Base-by-base conservation (phyloP, 2,113 vertebrate species). In the Mormoops blainvillei region DNA sequence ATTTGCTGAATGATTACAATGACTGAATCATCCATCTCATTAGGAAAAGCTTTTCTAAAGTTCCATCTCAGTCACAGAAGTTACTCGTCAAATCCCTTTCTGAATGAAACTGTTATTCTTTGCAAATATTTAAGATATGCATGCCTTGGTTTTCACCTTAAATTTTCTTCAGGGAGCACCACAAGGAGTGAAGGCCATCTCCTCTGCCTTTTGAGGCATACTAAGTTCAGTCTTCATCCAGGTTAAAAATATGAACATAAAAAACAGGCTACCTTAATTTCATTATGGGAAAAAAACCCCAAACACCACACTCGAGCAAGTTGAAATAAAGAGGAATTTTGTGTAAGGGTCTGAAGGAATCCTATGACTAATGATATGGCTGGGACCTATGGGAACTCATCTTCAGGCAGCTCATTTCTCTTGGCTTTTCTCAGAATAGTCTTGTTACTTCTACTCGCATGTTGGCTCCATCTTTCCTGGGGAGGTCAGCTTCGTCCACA, bases 31-130 rank as follows among this genome's bases (percentile, higher is more conserved):
- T 74, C 61, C 38, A 31, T 73, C 63, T 93, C 77, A 71, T 63
- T 68, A 83, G 45, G 82, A 93, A 89, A 94, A 94, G 33, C 36
- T 61, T 96, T 94, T 73, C 71, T 93, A 22, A 73, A 89, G 67
- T 88, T 76, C 41, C 36, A 68, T 85, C 48, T 76, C 0, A 1
- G 71, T 94, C 61, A 89, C 28, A 91, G 77, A 73, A 91, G 86
- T 88, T 83, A 86, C 67, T 97, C 65, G 73, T 73, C 63, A 81
- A 92, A 83, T 94, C 73, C 71, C 67, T 67, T 63, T 82, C 68
- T 74, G 63, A 48, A 89, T 65, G 43, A 94, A 95, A 93, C 36
- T 54, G 61, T 61, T 88, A 54, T 81, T 89, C 77, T 92, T 54
- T 93, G 94, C 86, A 82, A 93, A 93, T 81, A 38, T 54, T 77